Base-by-base conservation (phyloP, 2,888 invertebrate genomes). In the Sminthurides aquaticus region DNA sequence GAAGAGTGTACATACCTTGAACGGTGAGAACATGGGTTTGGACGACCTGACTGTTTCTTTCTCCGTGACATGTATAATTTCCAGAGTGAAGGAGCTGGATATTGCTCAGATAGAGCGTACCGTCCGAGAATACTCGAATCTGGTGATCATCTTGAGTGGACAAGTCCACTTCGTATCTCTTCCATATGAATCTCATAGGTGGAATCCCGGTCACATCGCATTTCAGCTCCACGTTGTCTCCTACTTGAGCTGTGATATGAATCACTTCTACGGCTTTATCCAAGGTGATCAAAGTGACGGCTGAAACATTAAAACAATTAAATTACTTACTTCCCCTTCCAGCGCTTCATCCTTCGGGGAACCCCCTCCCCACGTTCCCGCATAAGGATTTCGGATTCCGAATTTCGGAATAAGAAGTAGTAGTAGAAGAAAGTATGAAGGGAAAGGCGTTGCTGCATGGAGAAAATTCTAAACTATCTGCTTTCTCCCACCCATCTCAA, bases 31-130 rank as follows among this genome's bases (percentile, higher is more conserved):
- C 82, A 77, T 89, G 88, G 5, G 87, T 86, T 77, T 89, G 88
- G 57, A 86, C 84, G 57, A 88, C 85, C 74, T 86, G 85, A 67
- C 85, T 84, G 78, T 88, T 87, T 67, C 86, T 81, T 71, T 85
- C 83, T 24, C 88, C 87, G 76, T 87, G 86, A 76, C 89, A 89
- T 1, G 87, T 86, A 79, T 88, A 88, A 81, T 89, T 88, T 25
- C 88, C 89, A 57, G 87, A 85, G 77, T 88, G 87, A 67, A 87
- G 83, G 57, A 88, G 81, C 75, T 87, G 87, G 67, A 88, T 86
- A 72, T 85, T 82, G 56, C 86, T 86, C 70, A 89, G 80, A 78
- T 88, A 89, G 57, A 89, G 81, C 61, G 87, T 86, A 2, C 88
- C 88, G 76, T 89, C 88, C 66, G 84, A 85, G 78, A 87, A 87